Conservation (phyloP, 1,140 invertebrate genomes). For the Drosophila kurseongensis region DNA sequence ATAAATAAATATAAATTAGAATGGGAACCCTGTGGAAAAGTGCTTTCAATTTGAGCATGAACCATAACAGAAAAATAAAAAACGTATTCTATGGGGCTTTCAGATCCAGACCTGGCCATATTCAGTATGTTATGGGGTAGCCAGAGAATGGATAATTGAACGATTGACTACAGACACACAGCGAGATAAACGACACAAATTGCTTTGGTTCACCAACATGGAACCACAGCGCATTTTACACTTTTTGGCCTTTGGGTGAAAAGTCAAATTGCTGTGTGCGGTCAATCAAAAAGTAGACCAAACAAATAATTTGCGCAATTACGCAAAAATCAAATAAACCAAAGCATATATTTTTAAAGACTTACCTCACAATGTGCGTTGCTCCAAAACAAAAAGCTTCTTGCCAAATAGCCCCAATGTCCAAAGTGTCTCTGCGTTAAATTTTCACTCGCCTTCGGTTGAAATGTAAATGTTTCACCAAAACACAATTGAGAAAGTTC, state of each 20-base stretch:
- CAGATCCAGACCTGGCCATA: slow-evolving; percentile 10
- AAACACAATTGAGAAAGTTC: slow-evolving; percentile 55
- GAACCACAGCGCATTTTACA: slow-evolving; percentile 31
- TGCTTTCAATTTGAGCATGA: slow-evolving; percentile 70
- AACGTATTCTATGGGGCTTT: slow-evolving; percentile 30
- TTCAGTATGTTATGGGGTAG: slow-evolving; percentile 12
- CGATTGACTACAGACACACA: slow-evolving; percentile 51
- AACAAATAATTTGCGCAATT: slow-evolving; percentile 79
- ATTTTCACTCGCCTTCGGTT: slow-evolving; percentile 28
- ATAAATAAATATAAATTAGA: slow-evolving; percentile 48
- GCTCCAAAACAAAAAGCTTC: slow-evolving; percentile 25
- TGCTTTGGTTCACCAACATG: slow-evolving; percentile 38
- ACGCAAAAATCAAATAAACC: slow-evolving; percentile 54
- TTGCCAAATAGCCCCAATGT: slow-evolving; percentile 48
- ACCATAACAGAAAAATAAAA: slow-evolving; percentile 52
- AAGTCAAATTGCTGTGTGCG: slow-evolving; percentile 68
- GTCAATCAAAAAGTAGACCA: slow-evolving; percentile 78
- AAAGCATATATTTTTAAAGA: slow-evolving; percentile 34
- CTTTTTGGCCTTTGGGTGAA: slow-evolving; percentile 63
- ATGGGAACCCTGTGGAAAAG: slow-evolving; percentile 36
- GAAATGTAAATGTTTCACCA: slow-evolving; percentile 48
- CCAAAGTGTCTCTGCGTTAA: slow-evolving; percentile 42
- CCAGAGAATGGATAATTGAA: slow-evolving; percentile 66
- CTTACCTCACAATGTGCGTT: slow-evolving; percentile 52
- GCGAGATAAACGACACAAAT: slow-evolving; percentile 60